Evolutionary conservation across 1,140 invertebrate genomes (phyloP), one percentile per base, ranked within the genome.

Genomic region (Gryllus bimaculatus): DNA sequence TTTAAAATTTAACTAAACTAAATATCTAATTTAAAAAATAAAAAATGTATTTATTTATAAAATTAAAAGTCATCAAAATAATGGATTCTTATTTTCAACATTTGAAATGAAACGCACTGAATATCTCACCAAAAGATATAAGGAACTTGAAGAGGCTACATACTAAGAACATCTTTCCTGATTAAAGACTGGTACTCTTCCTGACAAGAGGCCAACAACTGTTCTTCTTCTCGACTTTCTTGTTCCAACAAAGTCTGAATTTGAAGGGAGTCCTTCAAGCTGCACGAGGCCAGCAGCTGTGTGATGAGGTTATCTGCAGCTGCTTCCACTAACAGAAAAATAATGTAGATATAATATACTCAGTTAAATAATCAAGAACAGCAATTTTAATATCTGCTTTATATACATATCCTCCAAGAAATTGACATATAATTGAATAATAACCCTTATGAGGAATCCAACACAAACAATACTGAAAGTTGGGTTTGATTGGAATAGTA

Each of bases 391-490:
- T 39, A 20, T 47, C 5, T 18, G 8, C 5, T 18, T 80, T 73
- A 6, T 12, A 39, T 2, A 39, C 26, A 5, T 39, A 39, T 39
- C 26, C 26, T 39, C 18, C 79, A 80, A 15, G 48, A 74, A 80
- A 78, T 77, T 74, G 78, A 81, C 78, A 81, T n/a, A 80, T 73
- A 76, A 74, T 75, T 78, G 18, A 83, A 81, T 78, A 47, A 47
- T 49, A 20, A 47, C 79, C 18, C 26, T 39, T 39, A 39, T 2
- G 26, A 39, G 26, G 5, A 5, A 39, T 5, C 26, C 26, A 39
- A n/a, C n/a, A n/a, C n/a, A n/a, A 39, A 39, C 26, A 39, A 39
- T 39, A 39, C 26, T 39, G 26, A 39, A 39, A 2, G 26, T 39
- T 39, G 26, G 26, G 26, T 39, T 5, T 39, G 5, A 39, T 39